Base-by-base conservation (phyloP, 1,140 invertebrate genomes). In the Drosophila pseudoananassae region DNA sequence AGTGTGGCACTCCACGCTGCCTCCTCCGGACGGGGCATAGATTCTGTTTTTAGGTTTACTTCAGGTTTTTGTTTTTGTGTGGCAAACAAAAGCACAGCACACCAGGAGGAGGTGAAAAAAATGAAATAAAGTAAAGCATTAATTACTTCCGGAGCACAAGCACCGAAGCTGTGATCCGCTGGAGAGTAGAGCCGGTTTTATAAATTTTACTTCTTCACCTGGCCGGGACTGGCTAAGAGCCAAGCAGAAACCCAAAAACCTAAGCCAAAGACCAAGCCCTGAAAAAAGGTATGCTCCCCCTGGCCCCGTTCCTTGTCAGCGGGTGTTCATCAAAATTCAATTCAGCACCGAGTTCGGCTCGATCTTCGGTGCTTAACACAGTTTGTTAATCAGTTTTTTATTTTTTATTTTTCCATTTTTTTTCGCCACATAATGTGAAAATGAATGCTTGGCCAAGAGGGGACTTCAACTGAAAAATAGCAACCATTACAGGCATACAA, bases 321-420 rank as follows among this genome's bases (percentile, higher is more conserved):
- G 82, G 82, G 82, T 78, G 82, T 82, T 87, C 83, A 87, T 88
- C 82, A 82, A 87, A 82, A 87, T 87, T 87, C 82, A 87, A 87
- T 87, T 66, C 77, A 88, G 75, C 74, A 54, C 52, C 53, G 36
- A 50, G 27, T 60, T 43, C 3, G 38, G 45, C 29, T 51, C 46
- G 65, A 60, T 76, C 74, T 80, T 72, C 49, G 72, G 54, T 58
- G 49, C 59, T 83, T 76, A 69, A 65, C 60, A 78, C 66, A 65
- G 55, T 57, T 58, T 55, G 47, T 56, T 68, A 40, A 63, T 66
- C 54, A 51, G 68, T 71, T 72, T 72, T 58, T 70, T 50, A 46
- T 68, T 31, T 25, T 20, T 38, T 9, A 12, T 20, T 14, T n/a
- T n/a, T n/a, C n/a, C n/a, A n/a, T n/a, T n/a, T n/a, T 52, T 61